Conservation (phyloP, 2,113 vertebrate species). For the Rhea americana region DNA sequence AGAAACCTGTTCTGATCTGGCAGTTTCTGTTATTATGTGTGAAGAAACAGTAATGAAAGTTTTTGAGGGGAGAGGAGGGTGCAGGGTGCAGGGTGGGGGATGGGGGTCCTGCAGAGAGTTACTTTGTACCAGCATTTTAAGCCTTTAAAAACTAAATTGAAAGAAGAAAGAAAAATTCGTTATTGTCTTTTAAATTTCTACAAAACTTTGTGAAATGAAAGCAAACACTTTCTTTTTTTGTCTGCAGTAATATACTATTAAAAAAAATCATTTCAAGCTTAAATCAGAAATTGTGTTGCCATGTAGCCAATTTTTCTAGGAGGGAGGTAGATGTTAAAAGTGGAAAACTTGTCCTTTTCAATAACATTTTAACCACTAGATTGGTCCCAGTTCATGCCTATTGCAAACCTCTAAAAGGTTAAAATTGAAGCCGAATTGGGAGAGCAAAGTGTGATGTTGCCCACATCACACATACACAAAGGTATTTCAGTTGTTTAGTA, state of each 20-base stretch:
- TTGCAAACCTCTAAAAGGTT: background rate
- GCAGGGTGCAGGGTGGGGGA: no score
- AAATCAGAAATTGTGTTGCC: background rate
- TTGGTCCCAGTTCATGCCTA: background rate
- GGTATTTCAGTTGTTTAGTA: background rate
- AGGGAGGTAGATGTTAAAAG: background rate
- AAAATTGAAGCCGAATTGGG: background rate
- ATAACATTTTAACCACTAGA: background rate
- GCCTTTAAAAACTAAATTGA: background rate
- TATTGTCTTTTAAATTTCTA: background rate
- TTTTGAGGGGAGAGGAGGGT: fast-evolving
- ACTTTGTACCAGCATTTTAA: background rate
- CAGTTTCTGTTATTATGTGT: background rate
- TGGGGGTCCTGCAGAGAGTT: background rate
- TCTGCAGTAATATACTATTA: background rate
- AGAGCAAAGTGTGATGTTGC: background rate
- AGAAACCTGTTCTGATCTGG: background rate
- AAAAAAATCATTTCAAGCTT: background rate
- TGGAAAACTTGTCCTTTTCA: background rate
- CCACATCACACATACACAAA: background rate
- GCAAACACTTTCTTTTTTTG: background rate
- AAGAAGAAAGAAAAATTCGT: background rate
- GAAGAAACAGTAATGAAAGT: background rate
- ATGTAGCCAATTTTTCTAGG: background rate
- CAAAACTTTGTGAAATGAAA: background rate